Conservation (phyloP, 2,888 invertebrate species). For the Perdita meconis region DNA sequence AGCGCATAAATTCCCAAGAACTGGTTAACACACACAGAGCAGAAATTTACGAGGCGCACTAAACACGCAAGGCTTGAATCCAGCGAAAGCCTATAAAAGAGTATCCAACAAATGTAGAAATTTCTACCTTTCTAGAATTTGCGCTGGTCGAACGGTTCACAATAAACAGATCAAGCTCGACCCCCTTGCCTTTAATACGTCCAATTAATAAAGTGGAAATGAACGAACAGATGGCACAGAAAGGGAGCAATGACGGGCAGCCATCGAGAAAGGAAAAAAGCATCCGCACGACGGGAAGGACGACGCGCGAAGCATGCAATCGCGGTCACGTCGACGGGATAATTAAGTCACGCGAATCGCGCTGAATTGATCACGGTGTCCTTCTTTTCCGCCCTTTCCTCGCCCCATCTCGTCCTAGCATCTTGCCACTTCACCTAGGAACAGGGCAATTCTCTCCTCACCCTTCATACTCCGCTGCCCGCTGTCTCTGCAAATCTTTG, state of each 20-base stretch:
- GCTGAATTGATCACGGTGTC: constrained; percentile 68
- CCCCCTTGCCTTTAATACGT: constrained; percentile 4
- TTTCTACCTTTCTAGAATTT: too few relatives aligned
- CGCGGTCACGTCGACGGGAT: constrained; percentile 43
- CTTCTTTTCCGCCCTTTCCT: constrained; percentile 4
- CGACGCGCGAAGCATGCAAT: constrained; percentile 18
- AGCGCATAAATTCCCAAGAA: constrained; percentile 27
- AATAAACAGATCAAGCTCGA: too few relatives aligned
- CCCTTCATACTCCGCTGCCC: constrained; percentile 33
- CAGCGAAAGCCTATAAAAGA: background rate
- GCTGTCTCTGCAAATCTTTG: constrained; percentile 72
- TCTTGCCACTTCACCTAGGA: background rate
- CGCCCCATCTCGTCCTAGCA: background rate
- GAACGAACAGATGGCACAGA: background rate
- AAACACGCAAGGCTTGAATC: constrained; percentile 25
- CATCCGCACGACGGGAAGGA: constrained; percentile 11
- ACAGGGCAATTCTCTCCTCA: background rate
- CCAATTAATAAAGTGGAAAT: constrained; percentile 19
- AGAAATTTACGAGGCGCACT: constrained; percentile 29
- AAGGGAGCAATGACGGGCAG: constrained; percentile 14
- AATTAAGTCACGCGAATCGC: constrained; percentile 69
- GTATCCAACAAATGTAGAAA: too few relatives aligned
- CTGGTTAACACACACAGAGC: constrained; percentile 20
- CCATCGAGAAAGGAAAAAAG: constrained; percentile 40
- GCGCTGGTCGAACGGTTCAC: too few relatives aligned